Evolutionary conservation across 2,888 invertebrate genomes (phyloP), one percentile per base, ranked within the genome.

Genomic region (Peribatodes rhomboidaria): DNA sequence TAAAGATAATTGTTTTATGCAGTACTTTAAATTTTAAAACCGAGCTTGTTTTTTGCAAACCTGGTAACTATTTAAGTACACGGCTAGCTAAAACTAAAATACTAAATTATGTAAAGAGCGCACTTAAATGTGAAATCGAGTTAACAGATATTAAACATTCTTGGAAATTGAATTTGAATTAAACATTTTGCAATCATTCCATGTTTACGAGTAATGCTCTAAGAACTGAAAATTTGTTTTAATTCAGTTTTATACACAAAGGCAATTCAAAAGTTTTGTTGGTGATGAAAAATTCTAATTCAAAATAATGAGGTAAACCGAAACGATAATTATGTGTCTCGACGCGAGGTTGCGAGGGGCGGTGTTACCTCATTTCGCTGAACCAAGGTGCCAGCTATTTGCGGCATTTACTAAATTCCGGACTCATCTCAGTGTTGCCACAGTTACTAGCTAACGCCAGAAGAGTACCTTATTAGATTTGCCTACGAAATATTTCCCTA

Each of bases 321-420:
- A 60, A 61, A 56, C 39, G 52, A 46, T 57, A 63, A 63, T 63
- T 57, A 63, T 46, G 46, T 35, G 52, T 22, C 33, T 37, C 52
- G 37, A 46, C 20, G 46, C 39, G 20, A 44, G 44, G 20, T 6
- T 33, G 37, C 35, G 50, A 37, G 47, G 27, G 42, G 41, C 50
- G 50, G 35, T 22, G 52, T 46, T 46, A 49, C 56, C 50, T 55
- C 35, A 55, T 58, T 57, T 47, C 31, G 35, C 18, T 46, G 33
- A 62, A 53, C 53, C 46, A 53, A 67, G 62, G 59, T 62, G 67
- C n/a, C 41, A 47, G 55, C 33, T 62, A 62, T 67, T 67, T 60
- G 59, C n/a, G 59, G 56, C 39, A 55, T 59, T 62, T 56, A 46
- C 55, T 56, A 62, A 58, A 61, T 50, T 57, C 52, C 55, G 35